phyloP scores from a whole-genome alignment of 2,797 vertebrate species.

The Dicrostonyx torquatus region DNA sequence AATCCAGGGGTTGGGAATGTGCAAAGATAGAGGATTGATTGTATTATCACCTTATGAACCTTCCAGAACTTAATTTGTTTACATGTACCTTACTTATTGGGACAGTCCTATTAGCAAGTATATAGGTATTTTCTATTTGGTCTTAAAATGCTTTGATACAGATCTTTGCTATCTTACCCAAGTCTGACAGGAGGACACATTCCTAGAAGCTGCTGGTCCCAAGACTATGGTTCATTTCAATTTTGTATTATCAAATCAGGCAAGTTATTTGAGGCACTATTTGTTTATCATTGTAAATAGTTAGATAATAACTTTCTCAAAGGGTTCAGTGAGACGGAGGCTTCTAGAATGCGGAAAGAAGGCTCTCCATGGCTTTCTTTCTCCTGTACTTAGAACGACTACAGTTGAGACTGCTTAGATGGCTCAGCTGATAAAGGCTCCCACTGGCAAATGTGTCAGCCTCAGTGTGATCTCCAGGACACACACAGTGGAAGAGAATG shows the following conservation, averaged over 20 bases:
- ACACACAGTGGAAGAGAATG: not conserved
- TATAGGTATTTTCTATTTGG: not conserved
- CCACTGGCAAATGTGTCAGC: rapidly evolving
- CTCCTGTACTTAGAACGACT: not conserved
- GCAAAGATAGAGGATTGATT: not conserved
- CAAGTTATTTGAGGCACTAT: not conserved
- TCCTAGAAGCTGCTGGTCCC: not conserved
- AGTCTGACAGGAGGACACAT: not conserved
- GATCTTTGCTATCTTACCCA: not conserved
- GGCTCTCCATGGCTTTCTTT: not conserved
- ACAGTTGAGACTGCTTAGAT: not conserved
- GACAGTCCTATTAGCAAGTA: not conserved
- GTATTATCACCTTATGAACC: not conserved
- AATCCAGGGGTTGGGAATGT: not conserved
- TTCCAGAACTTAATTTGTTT: not conserved
- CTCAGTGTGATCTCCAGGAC: not conserved
- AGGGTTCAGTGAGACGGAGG: not conserved
- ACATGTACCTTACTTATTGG: not conserved
- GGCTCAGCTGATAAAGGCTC: not conserved
- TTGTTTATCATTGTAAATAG: conserved; percentile 16
- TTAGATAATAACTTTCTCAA: not conserved
- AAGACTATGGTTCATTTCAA: not conserved
- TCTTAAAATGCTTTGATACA: not conserved
- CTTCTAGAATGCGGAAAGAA: not conserved
- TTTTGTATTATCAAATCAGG: not conserved